Base-by-base conservation (phyloP, 2,797 vertebrate species). In the Onychomys torridus region DNA sequence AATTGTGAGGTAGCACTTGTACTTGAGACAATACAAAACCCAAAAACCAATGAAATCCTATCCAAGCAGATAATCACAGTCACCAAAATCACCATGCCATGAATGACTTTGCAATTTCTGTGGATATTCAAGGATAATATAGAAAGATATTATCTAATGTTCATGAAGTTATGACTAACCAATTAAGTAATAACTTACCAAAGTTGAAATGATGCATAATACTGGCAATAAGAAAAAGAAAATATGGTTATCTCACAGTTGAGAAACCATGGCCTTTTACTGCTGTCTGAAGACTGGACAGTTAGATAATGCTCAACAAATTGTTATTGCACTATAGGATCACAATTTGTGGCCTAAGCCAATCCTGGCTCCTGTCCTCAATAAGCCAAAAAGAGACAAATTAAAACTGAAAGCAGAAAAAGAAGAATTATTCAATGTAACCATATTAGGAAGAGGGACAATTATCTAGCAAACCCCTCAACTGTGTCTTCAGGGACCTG, bases 61-160 rank as follows among this genome's bases (percentile, higher is more conserved):
- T 19, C 12, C 14, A 14, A 59, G 8, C 84, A 84, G 84, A 85
- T 88, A 34, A 94, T 77, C 63, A 94, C 61, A 94, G 76, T 93
- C 17, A 69, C 5, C 57, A 78, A 46, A 37, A 91, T 63, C 32
- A 40, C 88, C 40, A 78, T 25, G 12, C 7, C 40, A 88, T n/a
- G 40, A 69, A 69, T 63, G 75, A 81, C 0, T 92, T 94, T 55
- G 59, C 17, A 89, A 46, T 23, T 34, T 34, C 40, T 61, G 6
- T 79, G 52, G 13, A n/a, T 78, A 7, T 17, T 34, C 7, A 82
- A 43, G 40, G 78, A 32, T 14, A 91, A 71, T 63, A 89, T 65
- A 25, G 2, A 1, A 89, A 94, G 73, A 83, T 94, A 78, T 17
- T 57, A 67, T 57, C 1, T 55, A 81, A 52, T 77, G 85, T 32